phyloP scores from a whole-genome alignment of 2,113 vertebrate genomes.

The Arothron firmamentum region DNA sequence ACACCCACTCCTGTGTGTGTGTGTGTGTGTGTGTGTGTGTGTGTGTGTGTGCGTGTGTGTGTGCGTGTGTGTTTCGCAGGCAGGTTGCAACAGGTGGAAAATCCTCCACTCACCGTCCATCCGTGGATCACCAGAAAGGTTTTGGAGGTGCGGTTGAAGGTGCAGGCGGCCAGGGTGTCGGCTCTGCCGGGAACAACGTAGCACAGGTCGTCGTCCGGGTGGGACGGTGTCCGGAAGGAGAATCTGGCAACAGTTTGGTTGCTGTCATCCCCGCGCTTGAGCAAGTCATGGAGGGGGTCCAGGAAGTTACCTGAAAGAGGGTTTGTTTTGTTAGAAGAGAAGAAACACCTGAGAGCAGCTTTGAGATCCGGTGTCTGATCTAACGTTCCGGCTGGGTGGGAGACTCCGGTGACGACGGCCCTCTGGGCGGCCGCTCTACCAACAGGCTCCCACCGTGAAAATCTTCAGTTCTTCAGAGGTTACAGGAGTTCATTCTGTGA shows the following conservation, averaged over 20 bases:
- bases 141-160: conserved; percentile 72
- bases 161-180: conserved; percentile 64
- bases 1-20: no score
- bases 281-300: conserved; percentile 55
- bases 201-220: conserved; percentile 74
- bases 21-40: neutral
- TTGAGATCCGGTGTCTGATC: conserved; percentile 14
- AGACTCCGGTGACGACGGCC: conserved; percentile 23
- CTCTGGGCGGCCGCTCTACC: conserved; percentile 26
- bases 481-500: conserved; percentile 47
- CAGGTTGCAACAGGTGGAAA: conserved; percentile 33
- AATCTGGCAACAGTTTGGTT: conserved; percentile 57
- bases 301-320: conserved; percentile 63
- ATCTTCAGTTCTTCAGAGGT: conserved; percentile 30
- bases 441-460: conserved; percentile 39
- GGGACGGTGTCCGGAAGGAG: conserved; percentile 68
- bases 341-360: neutral
- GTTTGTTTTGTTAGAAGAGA: neutral
- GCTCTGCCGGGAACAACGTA: conserved; percentile 65
- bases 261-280: conserved; percentile 26
- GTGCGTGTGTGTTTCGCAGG: neutral
- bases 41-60: no score
- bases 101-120: conserved; percentile 71
- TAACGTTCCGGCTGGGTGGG: neutral
- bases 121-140: conserved; percentile 79